These are phyloP conservation scores for Catocala nupta DNA, from an alignment of 2,888 invertebrate genomes.

Conservation along the genomic window DNA sequence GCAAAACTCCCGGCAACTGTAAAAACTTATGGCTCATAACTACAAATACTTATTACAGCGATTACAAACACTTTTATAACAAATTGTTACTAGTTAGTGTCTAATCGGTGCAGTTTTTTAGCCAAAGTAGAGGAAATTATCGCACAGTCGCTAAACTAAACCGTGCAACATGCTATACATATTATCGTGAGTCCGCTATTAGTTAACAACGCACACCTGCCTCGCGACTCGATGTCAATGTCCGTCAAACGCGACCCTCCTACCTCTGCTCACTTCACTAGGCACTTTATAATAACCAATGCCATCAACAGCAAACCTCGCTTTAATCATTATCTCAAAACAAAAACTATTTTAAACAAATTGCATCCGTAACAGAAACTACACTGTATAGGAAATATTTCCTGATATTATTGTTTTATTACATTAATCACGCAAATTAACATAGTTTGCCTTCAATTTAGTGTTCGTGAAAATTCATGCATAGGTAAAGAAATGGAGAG, in stretches of 20 bases:
- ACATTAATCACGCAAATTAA: not conserved
- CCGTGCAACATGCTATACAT: constrained; percentile 46
- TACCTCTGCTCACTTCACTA: constrained; percentile 40
- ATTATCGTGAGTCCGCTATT: constrained; percentile 61
- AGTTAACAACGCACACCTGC: constrained; percentile 74
- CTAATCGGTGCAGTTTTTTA: constrained; percentile 1
- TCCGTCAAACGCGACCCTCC: constrained; percentile 76
- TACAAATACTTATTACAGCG: not conserved
- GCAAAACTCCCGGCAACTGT: constrained; percentile 3
- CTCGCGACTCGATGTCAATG: constrained; percentile 78
- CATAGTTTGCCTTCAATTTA: not conserved
- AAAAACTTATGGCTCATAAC: not conserved
- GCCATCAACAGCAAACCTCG: constrained; percentile 8
- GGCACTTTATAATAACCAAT: constrained; percentile 35
- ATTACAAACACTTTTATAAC: constrained; percentile 4
- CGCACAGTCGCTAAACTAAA: constrained; percentile 25
- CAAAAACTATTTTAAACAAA: not conserved
- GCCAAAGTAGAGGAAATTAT: constrained; percentile 20
- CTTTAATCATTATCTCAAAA: constrained; percentile 1
- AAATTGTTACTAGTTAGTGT: not conserved
- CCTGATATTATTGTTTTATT: constrained; percentile 5
- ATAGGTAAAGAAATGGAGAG: constrained; percentile 51
- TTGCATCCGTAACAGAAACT: constrained; percentile 1
- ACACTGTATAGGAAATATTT: not conserved
- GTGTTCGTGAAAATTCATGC: constrained; percentile 14